A percentile compares a stretch with the other conserved stretches of the same genome.
Evolutionary conservation across 2,888 invertebrate species (phyloP).

Genomic region (Leistus spinibarbis): DNA sequence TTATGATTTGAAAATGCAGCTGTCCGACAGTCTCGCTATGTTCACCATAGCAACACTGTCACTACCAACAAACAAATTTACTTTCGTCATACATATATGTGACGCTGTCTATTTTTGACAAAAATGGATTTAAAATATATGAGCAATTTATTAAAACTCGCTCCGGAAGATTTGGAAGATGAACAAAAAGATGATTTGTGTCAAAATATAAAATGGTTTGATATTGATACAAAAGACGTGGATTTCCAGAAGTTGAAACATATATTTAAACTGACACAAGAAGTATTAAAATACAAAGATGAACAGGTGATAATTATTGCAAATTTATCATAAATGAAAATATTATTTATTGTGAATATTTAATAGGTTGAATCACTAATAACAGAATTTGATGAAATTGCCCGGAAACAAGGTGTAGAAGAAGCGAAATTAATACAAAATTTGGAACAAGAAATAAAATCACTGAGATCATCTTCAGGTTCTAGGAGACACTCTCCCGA

Average conservation of each 20-base stretch:
- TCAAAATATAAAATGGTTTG: conserved; percentile 67
- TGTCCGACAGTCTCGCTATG: background rate
- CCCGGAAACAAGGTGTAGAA: conserved; percentile 57
- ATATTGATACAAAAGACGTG: conserved; percentile 64
- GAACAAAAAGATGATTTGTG: conserved; percentile 69
- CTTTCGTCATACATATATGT: conserved; percentile 58
- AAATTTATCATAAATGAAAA: conserved; percentile 12
- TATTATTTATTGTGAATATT: conserved; percentile 38
- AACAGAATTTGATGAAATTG: conserved; percentile 61
- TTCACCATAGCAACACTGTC: conserved; percentile 56
- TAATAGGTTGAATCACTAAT: conserved; percentile 60
- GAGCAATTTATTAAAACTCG: conserved; percentile 62
- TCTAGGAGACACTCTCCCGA: conserved; percentile 22
- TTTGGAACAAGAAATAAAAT: conserved; percentile 52
- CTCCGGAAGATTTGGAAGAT: conserved; percentile 62
- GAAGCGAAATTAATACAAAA: conserved; percentile 52
- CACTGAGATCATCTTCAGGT: conserved; percentile 47
- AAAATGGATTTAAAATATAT: conserved; percentile 61
- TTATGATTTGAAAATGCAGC: too few relatives aligned
- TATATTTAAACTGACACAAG: conserved; percentile 68
- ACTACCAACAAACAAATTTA: conserved; percentile 52
- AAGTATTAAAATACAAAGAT: conserved; percentile 70
- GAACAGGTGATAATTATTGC: conserved; percentile 66
- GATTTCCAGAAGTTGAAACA: conserved; percentile 63
- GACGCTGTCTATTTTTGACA: conserved; percentile 44